Evolutionary conservation across 1,140 invertebrate genomes (phyloP), one percentile per base, ranked within the genome.

Genomic region (Wasmannia auropunctata): DNA sequence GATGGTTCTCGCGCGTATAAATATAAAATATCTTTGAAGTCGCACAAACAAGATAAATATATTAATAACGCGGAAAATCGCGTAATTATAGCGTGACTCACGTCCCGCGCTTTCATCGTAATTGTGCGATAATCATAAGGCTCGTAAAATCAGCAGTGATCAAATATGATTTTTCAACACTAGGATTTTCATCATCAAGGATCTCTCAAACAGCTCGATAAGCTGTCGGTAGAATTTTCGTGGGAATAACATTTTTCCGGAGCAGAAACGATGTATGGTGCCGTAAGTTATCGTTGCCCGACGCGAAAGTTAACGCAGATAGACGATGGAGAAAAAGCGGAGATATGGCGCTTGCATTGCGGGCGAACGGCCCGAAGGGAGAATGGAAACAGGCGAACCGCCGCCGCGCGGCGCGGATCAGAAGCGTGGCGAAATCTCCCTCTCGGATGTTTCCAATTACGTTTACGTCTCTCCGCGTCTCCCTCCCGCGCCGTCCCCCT

Each of bases 361-460:
- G 60, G 43, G 19, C 81, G 40, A 62, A 83, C 40, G 51, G 63
- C 10, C 34, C 63, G 34, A 43, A 31, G 22, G 65, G 58, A 85
- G 54, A 72, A 74, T 56, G 85, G 76, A 51, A 89, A 58, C 34
- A 28, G n/a, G 25, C 40, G 28, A 85, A 81, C n/a, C n/a, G n/a
- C n/a, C n/a, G n/a, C n/a, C n/a, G 22, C 88, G 72, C 94, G 94
- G 92, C 91, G 89, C 51, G 91, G 92, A 94, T 94, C 94, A 94
- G 90, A 95, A 90, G 87, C 91, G 80, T 69, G 87, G 90, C 58
- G 54, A 63, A n/a, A 88, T 76, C 58, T 87, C 79, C 65, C 85
- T 86, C 85, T 81, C 89, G 80, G 77, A 89, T 91, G 89, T 91
- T 90, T 91, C 86, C 89, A 91, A 89, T 91, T 89, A 91, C 85